Evolutionary conservation across 1,140 invertebrate genomes (phyloP).

Genomic region (Andricus grossulariae): DNA sequence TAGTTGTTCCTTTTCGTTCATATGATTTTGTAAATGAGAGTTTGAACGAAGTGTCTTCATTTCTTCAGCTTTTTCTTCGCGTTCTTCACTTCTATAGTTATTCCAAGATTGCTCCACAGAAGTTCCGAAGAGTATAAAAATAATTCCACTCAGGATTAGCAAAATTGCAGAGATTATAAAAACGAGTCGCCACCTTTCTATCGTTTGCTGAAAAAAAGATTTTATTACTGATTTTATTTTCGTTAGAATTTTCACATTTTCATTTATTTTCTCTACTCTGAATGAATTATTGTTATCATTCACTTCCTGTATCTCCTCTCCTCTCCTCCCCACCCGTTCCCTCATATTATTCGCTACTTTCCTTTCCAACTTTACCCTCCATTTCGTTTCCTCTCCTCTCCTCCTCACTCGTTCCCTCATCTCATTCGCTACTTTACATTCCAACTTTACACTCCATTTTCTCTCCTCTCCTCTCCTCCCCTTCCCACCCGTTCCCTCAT

Average conservation of each 20-base stretch:
- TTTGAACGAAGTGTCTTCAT: conserved; percentile 30
- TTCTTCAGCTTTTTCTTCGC: conserved; percentile 46
- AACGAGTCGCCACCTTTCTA: conserved; percentile 81
- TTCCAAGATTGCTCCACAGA: conserved; percentile 82
- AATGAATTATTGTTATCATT: too few species aligned
- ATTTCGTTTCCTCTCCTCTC: too few species aligned
- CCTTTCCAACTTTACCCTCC: too few species aligned
- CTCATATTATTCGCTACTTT: too few species aligned
- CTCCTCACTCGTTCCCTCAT: too few species aligned
- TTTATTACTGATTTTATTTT: not conserved
- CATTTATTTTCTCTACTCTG: not conserved
- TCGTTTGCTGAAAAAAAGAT: conserved; percentile 78
- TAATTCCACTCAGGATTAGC: conserved; percentile 74
- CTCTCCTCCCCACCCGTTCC: too few species aligned
- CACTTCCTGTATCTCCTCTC: too few species aligned
- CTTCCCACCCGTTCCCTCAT: too few species aligned
- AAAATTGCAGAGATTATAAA: conserved; percentile 78
- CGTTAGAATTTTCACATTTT: not conserved
- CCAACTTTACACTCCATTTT: too few species aligned
- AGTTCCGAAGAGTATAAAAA: conserved; percentile 78
- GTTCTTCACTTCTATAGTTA: conserved; percentile 50
- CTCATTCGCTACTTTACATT: too few species aligned
- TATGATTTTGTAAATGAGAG: not conserved
- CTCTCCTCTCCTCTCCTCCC: too few species aligned
- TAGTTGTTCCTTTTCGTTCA: not conserved